Base-by-base conservation (phyloP, 2,888 invertebrate genomes). In the Stenodera caucasica region DNA sequence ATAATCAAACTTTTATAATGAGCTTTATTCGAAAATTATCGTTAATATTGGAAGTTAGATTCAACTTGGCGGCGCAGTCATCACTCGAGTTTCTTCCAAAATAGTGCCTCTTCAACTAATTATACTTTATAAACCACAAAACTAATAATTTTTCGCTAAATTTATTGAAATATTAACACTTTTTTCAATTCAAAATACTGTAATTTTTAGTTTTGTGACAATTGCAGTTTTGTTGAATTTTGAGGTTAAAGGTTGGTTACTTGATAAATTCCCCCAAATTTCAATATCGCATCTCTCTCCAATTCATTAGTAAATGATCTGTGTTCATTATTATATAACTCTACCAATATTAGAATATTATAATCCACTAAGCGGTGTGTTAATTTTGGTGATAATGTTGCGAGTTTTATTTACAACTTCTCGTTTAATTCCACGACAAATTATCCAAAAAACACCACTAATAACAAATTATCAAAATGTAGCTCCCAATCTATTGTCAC, bases 191-290 rank as follows among this genome's bases (percentile, higher is more conserved):
- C 5, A 26, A 26, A 26, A 26, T 5, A 26, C 5, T 26, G 26
- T 26, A 26, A 26, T 26, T 26, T 26, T 26, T 26, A n/a, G n/a
- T n/a, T 26, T 26, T 32, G 23, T 49, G 26, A 18, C 37, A 52
- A 56, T 26, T 4, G 26, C 2, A 4, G 26, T 26, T 2, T 65
- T 49, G n/a, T 30, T 23, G 60, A 68, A 72, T 69, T 76, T 75
- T 74, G 72, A 77, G 68, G 73, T 72, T 71, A 71, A 60, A 60
- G 21, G 63, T 64, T 67, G 66, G 58, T 55, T 12, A 53, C 26
- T 7, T 49, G 30, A 37, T 9, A 57, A 65, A 69, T 58, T 35
- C 57, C 58, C 55, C 67, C 40, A 66, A 49, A 63, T 53, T 9
- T 11, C 0, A 0, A 3, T 54, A 26, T 40, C 1, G 14, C 18